Conservation (phyloP, 2,113 vertebrate species). For the Acanthochromis polyacanthus region DNA sequence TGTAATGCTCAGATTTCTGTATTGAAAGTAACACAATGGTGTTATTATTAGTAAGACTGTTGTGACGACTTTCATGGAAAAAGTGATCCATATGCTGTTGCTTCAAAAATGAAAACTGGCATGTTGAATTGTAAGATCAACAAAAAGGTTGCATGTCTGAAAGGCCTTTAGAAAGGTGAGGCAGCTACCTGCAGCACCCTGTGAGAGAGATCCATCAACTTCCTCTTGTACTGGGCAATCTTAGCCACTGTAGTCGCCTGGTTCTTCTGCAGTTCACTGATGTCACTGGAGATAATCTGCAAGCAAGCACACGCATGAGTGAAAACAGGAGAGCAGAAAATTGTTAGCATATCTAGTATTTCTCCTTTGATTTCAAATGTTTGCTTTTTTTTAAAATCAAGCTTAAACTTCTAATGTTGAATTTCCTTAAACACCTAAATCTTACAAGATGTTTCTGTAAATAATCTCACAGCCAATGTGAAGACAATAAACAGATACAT, state of each 20-base stretch:
- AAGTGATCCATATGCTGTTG: no score
- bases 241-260: conserved; percentile 97
- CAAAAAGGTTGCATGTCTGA: neutral
- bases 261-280: conserved; percentile 97
- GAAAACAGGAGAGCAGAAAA: neutral
- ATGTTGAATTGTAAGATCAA: no score
- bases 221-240: conserved; percentile 97
- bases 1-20: no score
- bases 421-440: no score
- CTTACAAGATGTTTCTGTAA: no score
- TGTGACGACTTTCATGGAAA: no score
- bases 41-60: no score
- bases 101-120: no score
- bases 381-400: neutral
- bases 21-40: no score
- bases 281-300: conserved; percentile 97
- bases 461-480: no score
- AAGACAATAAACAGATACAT: no score
- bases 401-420: no score
- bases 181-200: conserved; percentile 92
- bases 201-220: conserved; percentile 97
- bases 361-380: neutral
- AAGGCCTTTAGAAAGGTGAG: neutral
- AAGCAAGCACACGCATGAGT: neutral
- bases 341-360: neutral